Conservation (phyloP, 53 echinoderm and acorn worm species). For the Echinometra lucunter region DNA sequence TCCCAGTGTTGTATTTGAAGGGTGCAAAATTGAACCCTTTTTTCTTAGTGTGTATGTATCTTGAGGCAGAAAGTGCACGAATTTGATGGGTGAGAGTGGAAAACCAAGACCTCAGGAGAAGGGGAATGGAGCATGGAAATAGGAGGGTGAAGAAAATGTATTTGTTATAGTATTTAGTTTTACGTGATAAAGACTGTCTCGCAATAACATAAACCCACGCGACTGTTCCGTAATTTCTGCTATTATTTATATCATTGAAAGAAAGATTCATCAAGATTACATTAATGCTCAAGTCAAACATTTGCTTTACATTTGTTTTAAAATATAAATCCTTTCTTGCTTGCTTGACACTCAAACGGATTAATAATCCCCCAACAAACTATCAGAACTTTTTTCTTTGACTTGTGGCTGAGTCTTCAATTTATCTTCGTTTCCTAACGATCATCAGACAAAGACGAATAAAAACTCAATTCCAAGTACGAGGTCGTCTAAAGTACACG, state of each 20-base stretch:
- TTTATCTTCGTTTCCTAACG: neutral
- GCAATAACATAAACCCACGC: neutral
- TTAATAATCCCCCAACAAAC: neutral
- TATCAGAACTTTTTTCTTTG: neutral
- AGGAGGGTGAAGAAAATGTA: neutral
- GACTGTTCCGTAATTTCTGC: neutral
- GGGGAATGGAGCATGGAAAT: neutral
- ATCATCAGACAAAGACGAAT: constrained; percentile 1
- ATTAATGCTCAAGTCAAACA: neutral
- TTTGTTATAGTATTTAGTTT: neutral
- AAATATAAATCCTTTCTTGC: too few species aligned
- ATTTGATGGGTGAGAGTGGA: too few species aligned
- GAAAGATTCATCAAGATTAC: too few species aligned
- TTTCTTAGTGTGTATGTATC: neutral
- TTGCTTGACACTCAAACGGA: neutral
- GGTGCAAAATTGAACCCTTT: too few species aligned
- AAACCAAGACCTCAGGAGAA: too few species aligned
- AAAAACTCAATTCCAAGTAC: neutral
- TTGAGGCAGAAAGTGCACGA: too few species aligned
- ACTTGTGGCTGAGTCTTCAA: neutral
- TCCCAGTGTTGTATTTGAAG: too few species aligned
- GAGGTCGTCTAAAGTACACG: constrained; percentile 21
- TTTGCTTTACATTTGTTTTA: neutral
- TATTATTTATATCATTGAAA: neutral
- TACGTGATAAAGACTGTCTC: neutral